Evolutionary conservation across 2,113 vertebrate genomes (phyloP), one percentile per base, ranked within the genome.

Genomic region (Otocyon megalotis): DNA sequence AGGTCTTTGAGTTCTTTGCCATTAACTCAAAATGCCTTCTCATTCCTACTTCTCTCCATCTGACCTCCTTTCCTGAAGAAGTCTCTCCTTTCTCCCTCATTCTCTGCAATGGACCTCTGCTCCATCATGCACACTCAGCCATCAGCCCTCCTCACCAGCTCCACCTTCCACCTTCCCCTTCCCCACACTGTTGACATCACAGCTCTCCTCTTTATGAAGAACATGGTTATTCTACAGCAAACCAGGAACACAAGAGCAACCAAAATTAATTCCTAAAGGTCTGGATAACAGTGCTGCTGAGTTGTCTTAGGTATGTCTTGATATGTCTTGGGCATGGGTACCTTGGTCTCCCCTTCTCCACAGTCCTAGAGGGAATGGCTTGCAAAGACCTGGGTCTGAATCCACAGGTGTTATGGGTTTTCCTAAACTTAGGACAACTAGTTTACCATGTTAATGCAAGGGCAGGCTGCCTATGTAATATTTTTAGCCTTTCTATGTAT

Each of bases 1-100:
- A 74, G 20, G 3, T 60, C 54, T 97, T 71, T 90, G 10, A 83
- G 53, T 37, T 90, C 60, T 56, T 94, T 94, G 91, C 83, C 79
- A 53, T 71, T 35, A 90, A 94, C 50, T 74, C 81, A 67, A n/a
- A 87, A 63, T 24, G 32, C 13, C 63, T 86, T 54, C 50, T 76
- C 69, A 63, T 30, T 76, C 28, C 22, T 48, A n/a, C 32, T 62
- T 94, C 32, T 91, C 28, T 93, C 14, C 43, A 69, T 71, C 14
- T 90, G 32, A 17, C 37, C 80, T 93, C 60, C 81, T 96, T 93
- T 90, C 79, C 69, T 69, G 72, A 43, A 58, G 15, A 79, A 71
- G 17, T 65, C 62, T 76, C 28, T 87, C 12, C 71, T 96, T 84
- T n/a, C 13, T 58, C 30, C 37, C 19, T 84, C 54, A 60, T 74